Percentiles rank a stretch among this genome's conserved stretches.
Conservation (phyloP, 2,797 vertebrate species). For the Syndactyla subalaris region DNA sequence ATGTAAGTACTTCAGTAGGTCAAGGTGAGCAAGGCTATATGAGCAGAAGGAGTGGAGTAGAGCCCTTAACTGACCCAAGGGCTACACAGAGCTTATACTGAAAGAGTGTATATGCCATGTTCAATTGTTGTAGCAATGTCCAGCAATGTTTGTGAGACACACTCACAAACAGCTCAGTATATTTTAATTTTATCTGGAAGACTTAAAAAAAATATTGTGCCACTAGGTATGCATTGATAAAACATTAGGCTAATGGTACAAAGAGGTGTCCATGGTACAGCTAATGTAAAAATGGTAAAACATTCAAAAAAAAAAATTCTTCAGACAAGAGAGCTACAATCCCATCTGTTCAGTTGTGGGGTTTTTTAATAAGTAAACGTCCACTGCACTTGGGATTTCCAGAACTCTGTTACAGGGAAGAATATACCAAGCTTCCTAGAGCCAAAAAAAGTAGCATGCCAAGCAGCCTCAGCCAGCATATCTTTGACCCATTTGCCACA, state of each 20-base stretch:
- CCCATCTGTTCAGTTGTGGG: not conserved
- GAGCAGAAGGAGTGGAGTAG: not conserved
- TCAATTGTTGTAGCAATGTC: not conserved
- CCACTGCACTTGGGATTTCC: not conserved
- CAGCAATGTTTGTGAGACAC: not conserved
- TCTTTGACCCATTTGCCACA: not conserved
- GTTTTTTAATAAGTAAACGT: accelerated
- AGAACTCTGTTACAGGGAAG: not conserved
- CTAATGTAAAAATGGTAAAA: not conserved
- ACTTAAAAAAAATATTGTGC: not conserved
- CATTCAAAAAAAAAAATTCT: not conserved
- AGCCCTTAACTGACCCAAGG: not conserved
- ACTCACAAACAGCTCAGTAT: not conserved
- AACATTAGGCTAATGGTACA: not conserved
- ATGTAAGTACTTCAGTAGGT: not conserved
- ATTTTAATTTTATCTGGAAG: not conserved
- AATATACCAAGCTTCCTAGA: not conserved
- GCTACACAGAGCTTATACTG: not conserved
- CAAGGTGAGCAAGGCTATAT: not conserved
- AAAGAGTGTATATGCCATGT: not conserved
- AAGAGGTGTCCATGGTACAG: no score
- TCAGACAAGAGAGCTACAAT: not conserved
- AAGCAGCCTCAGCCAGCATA: not conserved
- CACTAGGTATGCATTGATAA: not conserved
- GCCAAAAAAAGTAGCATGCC: not conserved